Evolutionary conservation across 2,888 invertebrate species (phyloP).

Genomic region (Tachina fera): DNA sequence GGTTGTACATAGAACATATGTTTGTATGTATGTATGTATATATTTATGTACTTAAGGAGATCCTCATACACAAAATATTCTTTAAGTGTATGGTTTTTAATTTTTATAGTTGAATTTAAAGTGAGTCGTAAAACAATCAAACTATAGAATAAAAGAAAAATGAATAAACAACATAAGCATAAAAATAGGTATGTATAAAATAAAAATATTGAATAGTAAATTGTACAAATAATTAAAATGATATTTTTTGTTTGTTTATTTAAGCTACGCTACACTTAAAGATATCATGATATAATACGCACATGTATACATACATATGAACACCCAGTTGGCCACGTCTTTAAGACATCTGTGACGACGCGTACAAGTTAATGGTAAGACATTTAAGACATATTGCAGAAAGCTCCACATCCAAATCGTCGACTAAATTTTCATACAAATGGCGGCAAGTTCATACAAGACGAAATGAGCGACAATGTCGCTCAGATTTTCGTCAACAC

Average conservation of each 20-base stretch:
- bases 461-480: too few relatives aligned
- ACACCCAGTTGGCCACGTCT: too few relatives aligned
- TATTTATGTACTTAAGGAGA: background rate
- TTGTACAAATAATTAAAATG: constrained; percentile 34
- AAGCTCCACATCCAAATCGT: too few relatives aligned
- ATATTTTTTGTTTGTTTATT: background rate
- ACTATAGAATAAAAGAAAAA: constrained; percentile 45
- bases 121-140: constrained; percentile 56
- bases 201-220: constrained; percentile 27
- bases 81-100: constrained; percentile 36
- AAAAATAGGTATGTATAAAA: too few relatives aligned
- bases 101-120: constrained; percentile 55
- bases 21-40: background rate
- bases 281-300: too few relatives aligned
- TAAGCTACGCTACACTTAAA: background rate
- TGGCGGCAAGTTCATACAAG: too few relatives aligned
- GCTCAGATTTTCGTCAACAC: too few relatives aligned
- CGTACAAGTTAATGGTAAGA: too few relatives aligned
- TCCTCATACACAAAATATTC: constrained; percentile 16
- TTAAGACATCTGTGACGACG: too few relatives aligned
- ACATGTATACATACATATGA: too few relatives aligned
- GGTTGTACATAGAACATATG: background rate
- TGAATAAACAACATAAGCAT: background rate
- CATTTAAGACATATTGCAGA: too few relatives aligned
- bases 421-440: too few relatives aligned